Percentiles rank a stretch among this genome's conserved stretches.
phyloP scores from a whole-genome alignment of 2,888 invertebrate species.

The Junonia oenone region DNA sequence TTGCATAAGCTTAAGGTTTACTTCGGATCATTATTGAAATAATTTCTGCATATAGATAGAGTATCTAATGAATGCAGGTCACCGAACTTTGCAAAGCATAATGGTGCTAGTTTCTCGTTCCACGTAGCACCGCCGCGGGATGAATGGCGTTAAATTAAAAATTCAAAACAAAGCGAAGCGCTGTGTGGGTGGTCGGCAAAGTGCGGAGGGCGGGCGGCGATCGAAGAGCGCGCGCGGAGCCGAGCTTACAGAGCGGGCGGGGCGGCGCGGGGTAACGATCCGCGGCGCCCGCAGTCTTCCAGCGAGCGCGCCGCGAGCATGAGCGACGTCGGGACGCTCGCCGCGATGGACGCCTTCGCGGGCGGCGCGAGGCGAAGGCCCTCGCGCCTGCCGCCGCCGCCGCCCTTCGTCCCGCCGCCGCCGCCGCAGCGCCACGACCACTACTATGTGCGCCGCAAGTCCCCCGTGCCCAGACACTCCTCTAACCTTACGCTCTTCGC shows the following conservation, averaged over 20 bases:
- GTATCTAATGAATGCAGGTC: constrained; percentile 36
- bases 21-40: not conserved
- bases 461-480: constrained; percentile 65
- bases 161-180: constrained; percentile 72
- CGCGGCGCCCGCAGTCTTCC: constrained; percentile 65
- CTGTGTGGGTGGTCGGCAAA: constrained; percentile 64
- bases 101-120: constrained; percentile 48
- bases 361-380: constrained; percentile 74
- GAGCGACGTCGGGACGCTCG: constrained; percentile 78
- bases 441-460: constrained; percentile 76
- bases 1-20: no score
- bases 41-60: not conserved
- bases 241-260: constrained; percentile 52
- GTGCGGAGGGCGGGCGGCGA: constrained; percentile 72
- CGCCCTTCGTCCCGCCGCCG: constrained; percentile 71
- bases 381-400: constrained; percentile 70
- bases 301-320: constrained; percentile 74
- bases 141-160: constrained; percentile 76
- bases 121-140: constrained; percentile 50
- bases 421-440: constrained; percentile 71
- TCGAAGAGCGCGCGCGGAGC: constrained; percentile 73
- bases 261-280: constrained; percentile 51
- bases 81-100: constrained; percentile 44
- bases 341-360: constrained; percentile 76
- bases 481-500: constrained; percentile 70